These are phyloP conservation scores for Plecotus auritus DNA, from an alignment of 2,113 vertebrate species.

Conservation along the genomic window DNA sequence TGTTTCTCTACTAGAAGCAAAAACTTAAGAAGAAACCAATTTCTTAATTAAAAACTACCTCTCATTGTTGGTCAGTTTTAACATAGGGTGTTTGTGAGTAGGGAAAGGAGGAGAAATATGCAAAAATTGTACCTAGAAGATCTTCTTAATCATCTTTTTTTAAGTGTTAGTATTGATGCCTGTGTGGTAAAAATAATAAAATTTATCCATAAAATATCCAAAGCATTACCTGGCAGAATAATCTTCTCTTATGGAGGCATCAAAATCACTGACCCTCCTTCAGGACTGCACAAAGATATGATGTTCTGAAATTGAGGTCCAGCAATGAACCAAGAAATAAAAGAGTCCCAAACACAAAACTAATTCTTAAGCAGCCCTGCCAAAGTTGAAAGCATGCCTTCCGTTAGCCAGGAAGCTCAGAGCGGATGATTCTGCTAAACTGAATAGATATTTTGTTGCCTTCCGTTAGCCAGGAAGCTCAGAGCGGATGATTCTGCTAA, in stretches of 20 bases:
- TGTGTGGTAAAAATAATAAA: background rate
- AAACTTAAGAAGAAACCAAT: background rate
- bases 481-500: slow-evolving; percentile 1
- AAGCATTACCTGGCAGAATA: background rate
- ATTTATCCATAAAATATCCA: background rate
- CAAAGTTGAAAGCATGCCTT: background rate
- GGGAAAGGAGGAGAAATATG: background rate
- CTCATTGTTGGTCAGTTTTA: background rate
- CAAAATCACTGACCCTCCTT: background rate
- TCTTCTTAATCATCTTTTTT: background rate
- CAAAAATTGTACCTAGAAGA: background rate
- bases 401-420: background rate
- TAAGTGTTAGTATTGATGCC: background rate
- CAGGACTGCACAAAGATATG: background rate
- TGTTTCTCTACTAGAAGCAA: background rate
- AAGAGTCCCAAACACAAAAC: background rate
- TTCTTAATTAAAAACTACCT: background rate
- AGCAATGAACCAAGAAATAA: background rate
- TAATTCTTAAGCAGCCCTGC: background rate
- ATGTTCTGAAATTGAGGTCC: background rate
- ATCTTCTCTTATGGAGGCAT: background rate
- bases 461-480: background rate
- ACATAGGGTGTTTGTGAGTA: background rate
- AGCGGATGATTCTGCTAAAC: background rate
- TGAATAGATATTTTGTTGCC: background rate